These are phyloP conservation scores for Apis florea DNA, from an alignment of 1,140 invertebrate species.

Conservation along the genomic window DNA sequence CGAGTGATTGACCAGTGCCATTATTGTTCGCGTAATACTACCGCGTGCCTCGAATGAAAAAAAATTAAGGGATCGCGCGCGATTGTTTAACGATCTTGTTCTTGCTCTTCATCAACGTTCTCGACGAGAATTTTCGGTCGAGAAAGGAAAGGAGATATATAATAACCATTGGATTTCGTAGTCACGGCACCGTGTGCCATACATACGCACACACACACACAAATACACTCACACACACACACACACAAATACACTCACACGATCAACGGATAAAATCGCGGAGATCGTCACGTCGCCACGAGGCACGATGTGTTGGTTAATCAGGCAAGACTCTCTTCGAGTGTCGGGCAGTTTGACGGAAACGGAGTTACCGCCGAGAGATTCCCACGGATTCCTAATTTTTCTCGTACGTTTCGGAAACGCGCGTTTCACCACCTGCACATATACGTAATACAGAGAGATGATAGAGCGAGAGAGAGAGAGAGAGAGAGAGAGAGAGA, in stretches of 20 bases:
- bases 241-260: background rate
- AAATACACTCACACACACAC: too few species aligned
- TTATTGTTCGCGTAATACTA: constrained; percentile 65
- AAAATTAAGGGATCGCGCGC: background rate
- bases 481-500: background rate
- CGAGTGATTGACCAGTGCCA: constrained; percentile 68
- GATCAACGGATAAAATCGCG: constrained; percentile 61
- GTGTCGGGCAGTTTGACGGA: background rate
- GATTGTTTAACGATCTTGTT: too few species aligned
- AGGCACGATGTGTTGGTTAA: constrained; percentile 16
- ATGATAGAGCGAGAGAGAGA: constrained; percentile 39
- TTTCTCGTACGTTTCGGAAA: constrained; percentile 72
- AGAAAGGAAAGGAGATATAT: background rate
- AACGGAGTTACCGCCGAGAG: background rate
- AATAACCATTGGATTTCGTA: too few species aligned
- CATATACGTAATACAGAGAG: constrained; percentile 75
- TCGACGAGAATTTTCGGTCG: background rate
- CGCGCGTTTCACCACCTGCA: constrained; percentile 72
- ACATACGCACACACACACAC: too few species aligned
- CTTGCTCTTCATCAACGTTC: background rate
- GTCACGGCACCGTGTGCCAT: too few species aligned
- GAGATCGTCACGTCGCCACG: constrained; percentile 67
- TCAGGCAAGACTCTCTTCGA: background rate
- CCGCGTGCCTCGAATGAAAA: constrained; percentile 52
- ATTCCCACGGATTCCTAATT: constrained; percentile 40